Conservation (phyloP, 2,888 invertebrate genomes). For the Tanypteryx hageni region DNA sequence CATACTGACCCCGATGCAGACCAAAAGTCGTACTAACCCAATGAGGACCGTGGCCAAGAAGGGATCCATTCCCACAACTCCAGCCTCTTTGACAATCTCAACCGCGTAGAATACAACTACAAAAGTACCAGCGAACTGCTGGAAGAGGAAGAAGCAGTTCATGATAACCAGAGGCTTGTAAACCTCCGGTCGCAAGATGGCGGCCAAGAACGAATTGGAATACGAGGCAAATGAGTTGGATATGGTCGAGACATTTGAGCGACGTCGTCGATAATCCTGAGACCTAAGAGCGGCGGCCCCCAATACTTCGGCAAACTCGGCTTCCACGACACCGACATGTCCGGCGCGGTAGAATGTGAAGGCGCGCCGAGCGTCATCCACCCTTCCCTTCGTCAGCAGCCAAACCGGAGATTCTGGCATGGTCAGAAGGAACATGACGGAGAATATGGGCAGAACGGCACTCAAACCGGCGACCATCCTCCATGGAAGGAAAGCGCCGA, state of each 20-base stretch:
- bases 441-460: slow-evolving; percentile 30
- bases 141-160: slow-evolving; percentile 77
- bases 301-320: slow-evolving; percentile 60
- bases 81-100: slow-evolving; percentile 76
- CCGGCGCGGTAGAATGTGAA: slow-evolving; percentile 51
- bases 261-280: not conserved
- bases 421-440: slow-evolving; percentile 41
- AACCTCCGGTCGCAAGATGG: slow-evolving; percentile 73
- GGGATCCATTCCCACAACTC: slow-evolving; percentile 74
- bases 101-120: slow-evolving; percentile 79
- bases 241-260: not conserved
- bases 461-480: slow-evolving; percentile 49
- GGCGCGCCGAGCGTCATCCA: slow-evolving; percentile 39
- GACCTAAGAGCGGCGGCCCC: slow-evolving; percentile 33
- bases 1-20: slow-evolving; percentile 75
- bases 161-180: slow-evolving; percentile 77
- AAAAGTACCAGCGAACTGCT: slow-evolving; percentile 77
- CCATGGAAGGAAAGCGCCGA: slow-evolving; percentile 65
- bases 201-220: slow-evolving; percentile 16
- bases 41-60: slow-evolving; percentile 77
- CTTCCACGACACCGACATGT: slow-evolving; percentile 37
- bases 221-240: slow-evolving; percentile 23
- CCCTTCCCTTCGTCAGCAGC: slow-evolving; percentile 55
- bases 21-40: slow-evolving; percentile 75
- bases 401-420: slow-evolving; percentile 63